Conservation (phyloP, 2,888 invertebrate genomes). For the Peribatodes rhomboidaria region DNA sequence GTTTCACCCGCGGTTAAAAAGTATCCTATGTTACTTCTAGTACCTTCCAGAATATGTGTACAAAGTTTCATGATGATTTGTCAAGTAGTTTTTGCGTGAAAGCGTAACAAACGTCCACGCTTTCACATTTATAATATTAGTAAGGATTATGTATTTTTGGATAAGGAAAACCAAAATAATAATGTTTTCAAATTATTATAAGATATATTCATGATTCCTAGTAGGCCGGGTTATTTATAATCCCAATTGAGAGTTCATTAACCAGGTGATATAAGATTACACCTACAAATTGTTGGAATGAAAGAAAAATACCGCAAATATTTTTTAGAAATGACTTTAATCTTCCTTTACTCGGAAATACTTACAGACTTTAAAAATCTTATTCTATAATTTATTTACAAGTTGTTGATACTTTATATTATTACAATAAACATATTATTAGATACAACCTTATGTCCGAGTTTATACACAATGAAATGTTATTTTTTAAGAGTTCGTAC, state of each 20-base stretch:
- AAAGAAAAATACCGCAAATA: slow-evolving; percentile 25
- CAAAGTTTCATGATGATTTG: too few species aligned
- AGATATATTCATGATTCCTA: too few species aligned
- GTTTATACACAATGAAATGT: slow-evolving; percentile 53
- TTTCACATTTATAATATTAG: too few species aligned
- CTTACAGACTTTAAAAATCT: slow-evolving; percentile 86
- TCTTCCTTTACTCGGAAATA: slow-evolving; percentile 80
- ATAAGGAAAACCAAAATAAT: too few species aligned
- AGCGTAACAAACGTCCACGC: too few species aligned
- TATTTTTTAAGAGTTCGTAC: slow-evolving; percentile 64
- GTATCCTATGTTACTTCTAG: too few species aligned
- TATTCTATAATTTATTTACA: slow-evolving; percentile 83
- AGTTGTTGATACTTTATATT: slow-evolving; percentile 66
- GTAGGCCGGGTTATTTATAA: background rate
- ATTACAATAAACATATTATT: slow-evolving; percentile 50
- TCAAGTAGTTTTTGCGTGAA: too few species aligned
- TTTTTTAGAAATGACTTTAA: slow-evolving; percentile 83
- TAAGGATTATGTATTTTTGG: too few species aligned
- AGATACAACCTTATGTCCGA: slow-evolving; percentile 61
- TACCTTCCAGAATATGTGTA: too few species aligned
- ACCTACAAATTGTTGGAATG: background rate
- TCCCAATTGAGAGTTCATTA: background rate
- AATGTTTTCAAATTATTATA: too few species aligned
- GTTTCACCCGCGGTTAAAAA: too few species aligned
- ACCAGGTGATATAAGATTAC: background rate